A percentile compares a stretch with the other conserved stretches of the same genome.
Evolutionary conservation across 2,797 vertebrate genomes (phyloP).

Genomic region (Vespertilio murinus): DNA sequence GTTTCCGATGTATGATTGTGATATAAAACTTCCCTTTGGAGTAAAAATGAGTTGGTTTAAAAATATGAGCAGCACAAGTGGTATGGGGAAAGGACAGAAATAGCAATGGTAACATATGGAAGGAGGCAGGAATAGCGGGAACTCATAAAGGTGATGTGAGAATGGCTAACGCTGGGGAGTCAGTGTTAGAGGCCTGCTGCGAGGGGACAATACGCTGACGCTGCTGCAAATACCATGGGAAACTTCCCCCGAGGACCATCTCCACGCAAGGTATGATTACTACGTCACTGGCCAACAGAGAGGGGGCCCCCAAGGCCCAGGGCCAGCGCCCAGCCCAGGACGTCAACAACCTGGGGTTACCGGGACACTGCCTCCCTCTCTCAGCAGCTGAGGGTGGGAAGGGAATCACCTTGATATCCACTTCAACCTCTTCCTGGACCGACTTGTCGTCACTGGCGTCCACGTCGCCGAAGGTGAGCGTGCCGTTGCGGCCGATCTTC

Average conservation of each 20-base stretch:
- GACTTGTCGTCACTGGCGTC: slow-evolving; percentile 86
- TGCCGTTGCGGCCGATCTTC: slow-evolving; percentile 94
- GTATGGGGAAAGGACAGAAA: background rate
- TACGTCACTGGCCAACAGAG: background rate
- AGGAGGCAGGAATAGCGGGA: background rate
- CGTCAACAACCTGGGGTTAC: background rate
- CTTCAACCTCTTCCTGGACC: slow-evolving; percentile 90
- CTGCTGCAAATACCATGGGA: background rate
- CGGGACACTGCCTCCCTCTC: background rate
- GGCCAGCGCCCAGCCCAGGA: background rate
- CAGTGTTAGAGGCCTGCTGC: background rate
- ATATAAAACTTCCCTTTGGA: slow-evolving; percentile 39
- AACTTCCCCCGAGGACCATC: background rate
- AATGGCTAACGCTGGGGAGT: background rate
- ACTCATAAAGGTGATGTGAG: background rate
- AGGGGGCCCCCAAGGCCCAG: background rate
- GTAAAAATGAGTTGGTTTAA: background rate
- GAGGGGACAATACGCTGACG: background rate
- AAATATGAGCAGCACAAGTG: background rate
- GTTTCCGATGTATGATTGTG: slow-evolving; percentile 28
- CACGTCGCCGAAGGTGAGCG: slow-evolving; percentile 91
- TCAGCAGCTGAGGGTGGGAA: background rate
- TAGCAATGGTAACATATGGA: background rate
- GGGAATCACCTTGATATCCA: slow-evolving; percentile 89
- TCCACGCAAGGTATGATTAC: background rate